Base-by-base conservation (phyloP, 64 coral and sea anemone species). In the Platygyra sinensis region DNA sequence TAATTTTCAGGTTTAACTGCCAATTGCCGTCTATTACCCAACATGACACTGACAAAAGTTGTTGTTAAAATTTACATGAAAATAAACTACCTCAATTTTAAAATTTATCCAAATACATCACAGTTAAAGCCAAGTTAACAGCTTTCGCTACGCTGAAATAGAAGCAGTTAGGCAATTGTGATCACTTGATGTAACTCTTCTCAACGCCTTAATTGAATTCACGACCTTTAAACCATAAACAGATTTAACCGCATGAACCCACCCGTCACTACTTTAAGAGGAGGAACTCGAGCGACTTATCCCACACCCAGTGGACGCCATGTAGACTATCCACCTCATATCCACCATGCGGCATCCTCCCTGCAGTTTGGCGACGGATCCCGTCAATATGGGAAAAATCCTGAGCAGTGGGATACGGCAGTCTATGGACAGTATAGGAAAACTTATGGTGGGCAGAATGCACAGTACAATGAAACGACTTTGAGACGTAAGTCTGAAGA, bases 201-300 rank as follows among this genome's bases (percentile, higher is more conserved):
- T 25, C 22, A 28, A 51, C 63, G 18, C 12, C 20, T 85, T 67
- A 51, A 85, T 85, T 80, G 17, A 80, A 80, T 80, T 80, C 24
- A 54, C 50, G 24, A 90, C 67, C 63, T 90, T 75, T 91, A 93
- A 96, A 96, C 92, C 74, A 61, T 91, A 93, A 97, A 97, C 95
- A 97, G 95, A 97, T 97, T 97, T 94, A 97, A 97, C 92, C 95
- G 92, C 71, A 90, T 89, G 87, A 91, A 94, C 83, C 95, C 95
- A 62, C 92, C 92, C 13, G 78, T 82, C 27, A 30, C 88, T 72
- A 72, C 80, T 74, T 72, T 79, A 36, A 73, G 83, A 91, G 39
- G 86, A 84, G 92, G 87, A 78, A 39, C 88, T 94, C 87, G 88
- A 74, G 88, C 92, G 30, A 87, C 95, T 72, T 91, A 94, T 71